Evolutionary conservation across 1,140 invertebrate species (phyloP), one percentile per base, ranked within the genome.

Genomic region (Drosophila albomicans): DNA sequence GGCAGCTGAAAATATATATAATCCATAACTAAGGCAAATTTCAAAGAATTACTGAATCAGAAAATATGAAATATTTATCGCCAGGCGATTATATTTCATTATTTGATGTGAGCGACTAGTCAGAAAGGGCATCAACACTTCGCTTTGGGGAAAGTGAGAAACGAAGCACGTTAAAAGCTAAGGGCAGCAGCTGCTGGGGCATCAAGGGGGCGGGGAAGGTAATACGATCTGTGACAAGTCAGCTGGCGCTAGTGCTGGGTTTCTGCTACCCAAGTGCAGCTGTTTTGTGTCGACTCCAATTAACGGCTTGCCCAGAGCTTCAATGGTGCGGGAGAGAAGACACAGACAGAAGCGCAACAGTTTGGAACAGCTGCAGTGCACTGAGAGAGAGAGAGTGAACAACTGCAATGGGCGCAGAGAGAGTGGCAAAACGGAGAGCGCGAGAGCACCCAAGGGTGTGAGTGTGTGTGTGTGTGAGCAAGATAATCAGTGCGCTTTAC

Each of bases 261-360:
- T 58, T 70, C 38, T 54, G 58, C 20, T 56, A 35, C 16, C 51
- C 67, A 71, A 62, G 66, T 70, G 73, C 85, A 89, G 84, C 80
- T 88, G 84, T 89, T 88, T 84, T 81, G 58, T 68, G 68, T 71
- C 75, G 79, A 70, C 76, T 82, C 79, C 73, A 87, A 87, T 87
- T 87, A 87, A 82, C 84, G 69, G 80, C 66, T 82, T 45, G 63
- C 56, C 61, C 58, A 61, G 52, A 64, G 71, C 65, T 74, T 72
- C 65, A 78, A 65, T 70, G 76, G 41, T 20, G 49, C 25, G 25
- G 35, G 28, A 49, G 38, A 38, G 35, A 5, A 64, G 20, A 16
- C 11, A 16, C 30, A 16, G 48, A 64, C 58, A 58, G 64, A 61
- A 70, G 66, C 63, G 73, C 63, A 65, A 46, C 46, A 49, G 52